Evolutionary conservation across 2,113 vertebrate species (phyloP).

Genomic region (Pteropus alecto): DNA sequence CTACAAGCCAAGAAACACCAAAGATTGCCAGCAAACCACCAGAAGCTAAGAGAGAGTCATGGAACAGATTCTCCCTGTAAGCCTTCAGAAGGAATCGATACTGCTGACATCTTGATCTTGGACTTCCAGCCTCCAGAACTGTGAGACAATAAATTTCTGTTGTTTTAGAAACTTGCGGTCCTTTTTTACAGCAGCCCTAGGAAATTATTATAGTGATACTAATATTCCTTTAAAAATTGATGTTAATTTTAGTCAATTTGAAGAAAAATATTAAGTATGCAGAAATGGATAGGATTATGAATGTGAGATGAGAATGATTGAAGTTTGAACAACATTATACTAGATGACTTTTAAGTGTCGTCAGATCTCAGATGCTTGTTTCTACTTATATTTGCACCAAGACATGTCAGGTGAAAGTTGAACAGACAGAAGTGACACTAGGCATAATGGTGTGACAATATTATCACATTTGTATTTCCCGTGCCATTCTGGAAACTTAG

Average conservation of each 20-base stretch:
- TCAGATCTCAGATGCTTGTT: neutral
- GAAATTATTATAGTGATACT: neutral
- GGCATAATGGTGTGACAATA: accelerated
- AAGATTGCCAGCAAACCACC: neutral
- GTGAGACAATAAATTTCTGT: neutral
- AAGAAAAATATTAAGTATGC: neutral
- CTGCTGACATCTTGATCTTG: neutral
- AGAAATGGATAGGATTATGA: neutral
- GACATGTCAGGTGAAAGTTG: neutral
- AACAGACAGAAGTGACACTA: neutral
- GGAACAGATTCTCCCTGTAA: neutral
- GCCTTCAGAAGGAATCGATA: neutral
- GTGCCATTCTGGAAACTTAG: neutral
- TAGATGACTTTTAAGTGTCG: neutral
- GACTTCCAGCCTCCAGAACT: neutral
- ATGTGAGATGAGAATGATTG: neutral
- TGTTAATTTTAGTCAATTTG: neutral
- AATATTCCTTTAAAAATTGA: neutral
- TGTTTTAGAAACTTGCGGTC: neutral
- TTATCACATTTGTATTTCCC: neutral
- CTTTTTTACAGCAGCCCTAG: too few species aligned
- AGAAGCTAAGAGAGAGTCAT: neutral
- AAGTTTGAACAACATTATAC: neutral
- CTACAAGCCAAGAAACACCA: neutral
- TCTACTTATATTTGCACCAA: neutral